These are phyloP conservation scores for Coluber constrictor DNA, from an alignment of 2,797 vertebrate genomes.

Conservation along the genomic window DNA sequence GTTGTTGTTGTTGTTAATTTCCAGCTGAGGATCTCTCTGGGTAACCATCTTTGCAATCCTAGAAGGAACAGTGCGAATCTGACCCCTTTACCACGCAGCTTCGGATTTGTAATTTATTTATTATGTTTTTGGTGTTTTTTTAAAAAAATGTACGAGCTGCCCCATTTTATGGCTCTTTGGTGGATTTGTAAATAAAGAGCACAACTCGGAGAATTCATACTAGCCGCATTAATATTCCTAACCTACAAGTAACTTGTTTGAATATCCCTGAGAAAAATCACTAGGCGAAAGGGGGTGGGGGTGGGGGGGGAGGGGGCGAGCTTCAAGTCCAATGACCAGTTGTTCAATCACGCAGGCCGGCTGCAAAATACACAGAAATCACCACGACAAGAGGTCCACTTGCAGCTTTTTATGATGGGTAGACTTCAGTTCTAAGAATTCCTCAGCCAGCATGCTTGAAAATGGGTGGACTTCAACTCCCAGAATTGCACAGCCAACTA, in stretches of 20 bases:
- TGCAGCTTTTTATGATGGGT: not conserved
- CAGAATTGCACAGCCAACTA: too few species aligned
- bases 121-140: not conserved
- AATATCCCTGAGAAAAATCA: not conserved
- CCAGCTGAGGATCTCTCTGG: not conserved
- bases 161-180: not conserved
- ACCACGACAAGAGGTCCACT: not conserved
- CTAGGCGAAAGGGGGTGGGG: not conserved
- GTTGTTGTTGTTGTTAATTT: not conserved
- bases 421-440: too few species aligned
- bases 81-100: not conserved
- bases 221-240: not conserved
- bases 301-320: not conserved
- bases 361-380: not conserved
- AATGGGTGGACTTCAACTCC: too few species aligned
- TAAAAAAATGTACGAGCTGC: not conserved
- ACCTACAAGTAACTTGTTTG: not conserved
- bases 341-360: not conserved
- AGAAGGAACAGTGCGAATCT: not conserved
- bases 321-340: not conserved
- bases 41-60: not conserved
- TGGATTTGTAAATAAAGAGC: not conserved
- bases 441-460: too few species aligned
- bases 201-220: not conserved
- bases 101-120: not conserved